Conservation (phyloP, 1,140 invertebrate genomes). For the Drosophila ambigua region DNA sequence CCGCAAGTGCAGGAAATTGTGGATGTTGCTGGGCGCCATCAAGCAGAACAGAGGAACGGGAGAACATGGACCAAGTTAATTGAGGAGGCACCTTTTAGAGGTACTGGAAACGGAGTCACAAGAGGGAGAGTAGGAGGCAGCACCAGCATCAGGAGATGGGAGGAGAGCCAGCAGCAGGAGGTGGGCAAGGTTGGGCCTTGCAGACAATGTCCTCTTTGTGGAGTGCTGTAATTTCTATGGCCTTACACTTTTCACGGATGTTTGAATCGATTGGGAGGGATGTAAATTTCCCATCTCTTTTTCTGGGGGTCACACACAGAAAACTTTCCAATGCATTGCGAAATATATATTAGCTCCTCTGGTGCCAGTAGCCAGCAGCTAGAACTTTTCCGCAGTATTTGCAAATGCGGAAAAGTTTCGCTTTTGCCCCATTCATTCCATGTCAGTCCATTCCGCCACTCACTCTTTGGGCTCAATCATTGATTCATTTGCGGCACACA, state of each 20-base stretch:
- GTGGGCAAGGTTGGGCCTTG: background rate
- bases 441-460: slow-evolving; percentile 27
- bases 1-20: slow-evolving; percentile 9
- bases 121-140: too few relatives aligned
- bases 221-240: background rate
- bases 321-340: slow-evolving; percentile 54
- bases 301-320: background rate
- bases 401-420: slow-evolving; percentile 46
- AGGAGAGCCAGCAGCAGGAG: too few relatives aligned
- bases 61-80: slow-evolving; percentile 11
- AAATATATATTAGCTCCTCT: slow-evolving; percentile 54
- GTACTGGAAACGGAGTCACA: too few relatives aligned
- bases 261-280: slow-evolving; percentile 26
- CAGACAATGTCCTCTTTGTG: slow-evolving; percentile 1
- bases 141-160: too few relatives aligned
- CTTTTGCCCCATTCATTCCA: slow-evolving; percentile 1
- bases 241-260: slow-evolving; percentile 9
- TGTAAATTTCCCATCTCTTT: slow-evolving; percentile 35
- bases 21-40: slow-evolving; percentile 2
- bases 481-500: slow-evolving; percentile 66
- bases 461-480: slow-evolving; percentile 36
- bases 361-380: too few relatives aligned
- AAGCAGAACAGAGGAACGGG: too few relatives aligned
- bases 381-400: slow-evolving; percentile 46
- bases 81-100: background rate